Evolutionary conservation across 1,140 invertebrate genomes (phyloP), one percentile per base, ranked within the genome.

Genomic region (Lerema accius): DNA sequence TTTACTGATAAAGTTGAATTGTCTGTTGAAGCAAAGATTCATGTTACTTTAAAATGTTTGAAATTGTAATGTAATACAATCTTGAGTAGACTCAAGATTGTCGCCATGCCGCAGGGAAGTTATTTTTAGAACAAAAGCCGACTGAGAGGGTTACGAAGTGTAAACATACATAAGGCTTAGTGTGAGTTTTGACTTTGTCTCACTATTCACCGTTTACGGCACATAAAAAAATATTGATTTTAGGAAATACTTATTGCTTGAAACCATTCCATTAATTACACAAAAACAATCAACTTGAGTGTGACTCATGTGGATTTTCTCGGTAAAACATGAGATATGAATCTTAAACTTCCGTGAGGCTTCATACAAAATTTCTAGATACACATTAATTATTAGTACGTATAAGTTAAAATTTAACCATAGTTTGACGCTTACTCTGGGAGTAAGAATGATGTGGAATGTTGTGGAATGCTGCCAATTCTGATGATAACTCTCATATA

Each of bases 391-490:
- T n/a, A n/a, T n/a, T n/a, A n/a, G n/a, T n/a, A n/a, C n/a, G n/a
- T n/a, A n/a, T n/a, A n/a, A n/a, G n/a, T n/a, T n/a, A n/a, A n/a
- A n/a, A n/a, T n/a, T n/a, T n/a, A n/a, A n/a, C n/a, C n/a, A n/a
- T n/a, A n/a, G n/a, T n/a, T 56, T 56, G 43, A 56, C 26, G 51
- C 17, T 35, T 26, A 26, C 23, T 9, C 9, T 28, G n/a, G 3
- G 19, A 55, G 35, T 23, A 37, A 23, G 39, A 56, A 3, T 43
- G 51, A 43, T 23, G 19, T n/a, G n/a, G n/a, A n/a, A n/a, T n/a
- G n/a, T n/a, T n/a, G 51, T 56, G 51, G 51, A 56, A 43, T 16
- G 51, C 7, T 42, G 51, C 51, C 51, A 56, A 56, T 56, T 56
- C 51, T 11, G 28, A 56, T 56, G 51, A 56, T 56, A 56, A 43